Conservation (phyloP, 2,888 invertebrate genomes). For the Epirrhoe alternata region DNA sequence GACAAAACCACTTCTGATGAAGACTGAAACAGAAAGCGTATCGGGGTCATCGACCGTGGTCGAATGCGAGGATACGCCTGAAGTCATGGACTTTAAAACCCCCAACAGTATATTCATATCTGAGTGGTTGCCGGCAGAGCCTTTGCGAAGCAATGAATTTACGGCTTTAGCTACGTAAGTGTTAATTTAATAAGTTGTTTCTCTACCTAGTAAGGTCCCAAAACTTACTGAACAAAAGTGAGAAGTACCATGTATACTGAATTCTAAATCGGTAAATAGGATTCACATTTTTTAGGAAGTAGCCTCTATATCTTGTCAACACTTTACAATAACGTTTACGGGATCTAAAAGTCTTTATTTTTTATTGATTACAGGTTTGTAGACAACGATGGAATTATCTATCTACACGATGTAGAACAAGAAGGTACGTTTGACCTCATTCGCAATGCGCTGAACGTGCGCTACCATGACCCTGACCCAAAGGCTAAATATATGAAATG, state of each 20-base stretch:
- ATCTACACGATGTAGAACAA: conserved; percentile 66
- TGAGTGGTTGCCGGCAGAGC: conserved; percentile 86
- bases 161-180: conserved; percentile 87
- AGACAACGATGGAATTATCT: conserved; percentile 78
- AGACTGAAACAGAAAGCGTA: conserved; percentile 42
- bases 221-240: no score
- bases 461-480: conserved; percentile 73
- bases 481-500: conserved; percentile 82
- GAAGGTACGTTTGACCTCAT: conserved; percentile 78
- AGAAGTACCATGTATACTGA: no score
- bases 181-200: conserved; percentile 2
- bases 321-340: no score
- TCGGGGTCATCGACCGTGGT: conserved; percentile 47
- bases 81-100: conserved; percentile 26
- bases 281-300: no score
- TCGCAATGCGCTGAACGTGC: conserved; percentile 74
- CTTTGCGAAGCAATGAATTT: conserved; percentile 81
- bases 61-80: conserved; percentile 40
- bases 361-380: conserved; percentile 62
- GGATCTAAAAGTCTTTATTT: not conserved
- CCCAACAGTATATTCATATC: conserved; percentile 64
- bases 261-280: no score
- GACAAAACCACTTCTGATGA: conserved; percentile 51
- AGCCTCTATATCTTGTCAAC: no score
- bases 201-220: no score